These are phyloP conservation scores for Pristionchus entomophagus DNA, from an alignment of 2,888 invertebrate species.

Conservation along the genomic window DNA sequence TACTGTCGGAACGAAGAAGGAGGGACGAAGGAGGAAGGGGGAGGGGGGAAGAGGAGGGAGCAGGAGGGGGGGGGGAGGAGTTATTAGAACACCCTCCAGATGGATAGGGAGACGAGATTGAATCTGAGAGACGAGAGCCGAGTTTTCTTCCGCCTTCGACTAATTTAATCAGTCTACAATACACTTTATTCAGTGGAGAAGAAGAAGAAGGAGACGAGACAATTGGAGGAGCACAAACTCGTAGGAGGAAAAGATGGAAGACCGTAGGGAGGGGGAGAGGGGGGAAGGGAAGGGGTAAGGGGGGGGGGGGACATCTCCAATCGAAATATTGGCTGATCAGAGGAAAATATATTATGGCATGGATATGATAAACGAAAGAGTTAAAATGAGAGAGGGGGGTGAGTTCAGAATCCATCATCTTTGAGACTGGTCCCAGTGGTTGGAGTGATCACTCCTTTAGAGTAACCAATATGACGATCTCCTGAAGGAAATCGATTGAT, in stretches of 20 bases:
- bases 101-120: not conserved
- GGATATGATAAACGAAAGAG: not conserved
- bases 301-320: not conserved
- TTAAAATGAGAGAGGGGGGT: not conserved
- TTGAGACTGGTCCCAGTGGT: not conserved
- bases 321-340: not conserved
- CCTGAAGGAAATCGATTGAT: not conserved
- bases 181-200: conserved; percentile 12
- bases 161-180: conserved; percentile 20
- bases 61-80: not conserved
- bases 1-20: conserved; percentile 1
- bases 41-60: not conserved
- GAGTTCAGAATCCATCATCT: conserved; percentile 35
- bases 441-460: conserved; percentile 30
- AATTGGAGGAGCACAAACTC: not conserved
- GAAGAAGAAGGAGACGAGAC: not conserved
- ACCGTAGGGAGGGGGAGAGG: not conserved
- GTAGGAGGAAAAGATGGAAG: not conserved
- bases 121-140: not conserved
- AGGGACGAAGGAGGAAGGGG: conserved; percentile 6
- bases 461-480: conserved; percentile 24
- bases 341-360: not conserved
- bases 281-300: not conserved
- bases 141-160: conserved; percentile 2
- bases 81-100: conserved; percentile 3